These are phyloP conservation scores for Limnephilus auricula DNA, from an alignment of 2,888 invertebrate species.

Conservation along the genomic window DNA sequence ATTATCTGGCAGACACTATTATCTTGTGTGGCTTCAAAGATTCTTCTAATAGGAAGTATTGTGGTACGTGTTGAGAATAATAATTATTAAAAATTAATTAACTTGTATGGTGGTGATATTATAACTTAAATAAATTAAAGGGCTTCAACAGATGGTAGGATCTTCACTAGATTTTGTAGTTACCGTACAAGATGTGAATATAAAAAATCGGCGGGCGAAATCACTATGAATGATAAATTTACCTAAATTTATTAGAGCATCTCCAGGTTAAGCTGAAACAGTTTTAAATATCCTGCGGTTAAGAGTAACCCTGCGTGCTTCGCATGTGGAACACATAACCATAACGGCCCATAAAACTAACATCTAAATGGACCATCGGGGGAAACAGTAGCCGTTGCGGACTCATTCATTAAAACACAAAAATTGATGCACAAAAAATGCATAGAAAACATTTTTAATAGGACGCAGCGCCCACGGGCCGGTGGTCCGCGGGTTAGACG, in stretches of 20 bases:
- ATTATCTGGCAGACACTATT: too few relatives aligned
- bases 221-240: neutral
- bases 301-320: neutral
- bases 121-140: neutral
- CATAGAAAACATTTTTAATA: constrained; percentile 61
- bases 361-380: constrained; percentile 49
- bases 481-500: constrained; percentile 60
- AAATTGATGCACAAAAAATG: constrained; percentile 59
- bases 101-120: neutral
- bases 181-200: neutral
- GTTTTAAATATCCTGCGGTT: constrained; percentile 1
- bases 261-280: neutral
- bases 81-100: too few relatives aligned
- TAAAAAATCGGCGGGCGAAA: neutral
- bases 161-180: neutral
- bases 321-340: constrained; percentile 21
- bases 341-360: constrained; percentile 48
- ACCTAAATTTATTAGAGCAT: neutral
- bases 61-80: too few relatives aligned
- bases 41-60: too few relatives aligned
- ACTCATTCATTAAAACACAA: constrained; percentile 59
- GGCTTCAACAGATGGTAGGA: neutral
- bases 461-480: constrained; percentile 33
- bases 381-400: constrained; percentile 45
- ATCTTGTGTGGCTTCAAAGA: too few relatives aligned